phyloP scores from a whole-genome alignment of 2,797 vertebrate species.

The Eulemur coronatus region DNA sequence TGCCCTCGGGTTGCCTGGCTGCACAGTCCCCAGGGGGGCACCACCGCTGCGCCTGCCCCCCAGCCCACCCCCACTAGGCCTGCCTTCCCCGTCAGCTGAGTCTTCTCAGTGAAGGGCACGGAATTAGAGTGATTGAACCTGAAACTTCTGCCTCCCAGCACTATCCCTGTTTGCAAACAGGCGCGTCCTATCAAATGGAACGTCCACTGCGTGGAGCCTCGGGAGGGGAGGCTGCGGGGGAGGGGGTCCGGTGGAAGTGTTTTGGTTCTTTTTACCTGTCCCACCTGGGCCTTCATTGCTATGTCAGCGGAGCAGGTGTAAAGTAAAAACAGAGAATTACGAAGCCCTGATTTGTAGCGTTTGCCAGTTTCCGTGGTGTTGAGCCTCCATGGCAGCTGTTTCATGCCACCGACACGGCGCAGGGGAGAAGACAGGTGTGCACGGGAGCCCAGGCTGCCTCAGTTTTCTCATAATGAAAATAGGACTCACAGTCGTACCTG shows the following conservation, averaged over 20 bases:
- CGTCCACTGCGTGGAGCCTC: neutral
- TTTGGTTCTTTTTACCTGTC: neutral
- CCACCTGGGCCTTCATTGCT: neutral
- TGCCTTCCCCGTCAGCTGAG: neutral
- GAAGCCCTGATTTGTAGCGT: neutral
- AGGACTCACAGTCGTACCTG: neutral
- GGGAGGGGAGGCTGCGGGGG: neutral
- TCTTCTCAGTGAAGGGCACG: neutral
- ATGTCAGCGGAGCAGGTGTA: neutral
- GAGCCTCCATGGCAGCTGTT: neutral
- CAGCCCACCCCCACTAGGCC: accelerated
- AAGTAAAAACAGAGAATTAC: neutral
- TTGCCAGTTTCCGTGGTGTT: neutral
- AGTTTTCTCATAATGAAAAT: accelerated
- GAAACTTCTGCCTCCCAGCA: neutral
- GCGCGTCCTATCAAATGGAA: neutral
- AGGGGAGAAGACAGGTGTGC: neutral
- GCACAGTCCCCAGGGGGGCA: neutral
- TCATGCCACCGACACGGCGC: accelerated
- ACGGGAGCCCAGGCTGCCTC: accelerated
- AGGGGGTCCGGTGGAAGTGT: accelerated
- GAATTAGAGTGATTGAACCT: neutral
- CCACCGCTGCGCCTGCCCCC: accelerated
- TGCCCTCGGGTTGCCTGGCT: too few relatives aligned
- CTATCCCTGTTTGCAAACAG: neutral